These are phyloP conservation scores for Chrysina gloriosa DNA, from an alignment of 2,888 invertebrate genomes.

Conservation along the genomic window DNA sequence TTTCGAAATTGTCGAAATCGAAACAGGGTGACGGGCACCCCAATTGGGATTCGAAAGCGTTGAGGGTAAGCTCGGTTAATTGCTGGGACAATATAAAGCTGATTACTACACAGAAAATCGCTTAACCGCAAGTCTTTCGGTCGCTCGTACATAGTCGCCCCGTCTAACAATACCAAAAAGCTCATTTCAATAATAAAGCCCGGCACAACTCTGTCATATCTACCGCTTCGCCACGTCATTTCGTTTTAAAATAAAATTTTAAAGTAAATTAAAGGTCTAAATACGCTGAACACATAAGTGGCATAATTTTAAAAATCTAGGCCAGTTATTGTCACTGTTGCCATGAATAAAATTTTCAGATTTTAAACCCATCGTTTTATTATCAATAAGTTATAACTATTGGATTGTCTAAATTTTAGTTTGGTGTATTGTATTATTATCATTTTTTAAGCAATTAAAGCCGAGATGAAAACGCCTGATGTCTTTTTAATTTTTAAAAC, in stretches of 20 bases:
- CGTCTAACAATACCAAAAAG: slow-evolving; percentile 34
- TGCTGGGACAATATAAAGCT: slow-evolving; percentile 58
- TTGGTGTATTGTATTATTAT: too few relatives aligned
- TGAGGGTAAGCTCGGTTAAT: slow-evolving; percentile 53
- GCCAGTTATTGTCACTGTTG: too few relatives aligned
- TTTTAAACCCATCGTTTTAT: too few relatives aligned
- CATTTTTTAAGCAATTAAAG: too few relatives aligned
- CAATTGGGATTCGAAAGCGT: slow-evolving; percentile 35
- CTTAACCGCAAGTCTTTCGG: slow-evolving; percentile 58
- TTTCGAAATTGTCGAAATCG: slow-evolving; percentile 25
- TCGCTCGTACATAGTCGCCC: slow-evolving; percentile 26
- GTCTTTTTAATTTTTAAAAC: too few relatives aligned
- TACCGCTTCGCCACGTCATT: slow-evolving; percentile 13
- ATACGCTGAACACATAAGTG: neutral
- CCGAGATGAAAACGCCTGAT: too few relatives aligned
- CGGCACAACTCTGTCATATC: slow-evolving; percentile 17
- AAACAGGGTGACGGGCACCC: slow-evolving; percentile 32
- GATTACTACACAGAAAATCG: slow-evolving; percentile 62
- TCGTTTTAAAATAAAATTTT: slow-evolving; percentile 21
- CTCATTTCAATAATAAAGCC: slow-evolving; percentile 35
- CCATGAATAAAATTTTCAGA: too few relatives aligned
- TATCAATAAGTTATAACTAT: too few relatives aligned
- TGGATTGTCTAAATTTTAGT: too few relatives aligned
- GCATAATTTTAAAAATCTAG: neutral
- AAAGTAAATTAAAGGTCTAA: neutral